Evolutionary conservation across 1,140 invertebrate species (phyloP), one percentile per base, ranked within the genome.

Genomic region (Tenebrio molitor): DNA sequence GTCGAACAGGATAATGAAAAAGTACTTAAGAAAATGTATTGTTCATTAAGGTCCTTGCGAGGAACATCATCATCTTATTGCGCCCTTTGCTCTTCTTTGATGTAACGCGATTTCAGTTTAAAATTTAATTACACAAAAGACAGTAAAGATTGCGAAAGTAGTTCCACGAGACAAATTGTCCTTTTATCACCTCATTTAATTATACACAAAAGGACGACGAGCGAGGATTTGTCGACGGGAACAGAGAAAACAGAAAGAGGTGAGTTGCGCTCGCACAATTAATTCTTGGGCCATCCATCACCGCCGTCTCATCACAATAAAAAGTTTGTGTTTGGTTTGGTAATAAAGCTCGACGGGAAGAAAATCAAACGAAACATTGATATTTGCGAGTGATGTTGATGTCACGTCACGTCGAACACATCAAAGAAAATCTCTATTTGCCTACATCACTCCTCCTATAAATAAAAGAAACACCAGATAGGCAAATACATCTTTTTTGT

Each of bases 111-210:
- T 29, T 58, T 58, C 50, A 29, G 50, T 29, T 58, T 58, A 58
- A 58, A 58, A 58, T 58, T 58, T 58, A 58, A 58, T 58, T 58
- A 58, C 50, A 58, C 50, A 58, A 58, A 58, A 58, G 50, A 58
- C 50, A 58, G 23, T 14, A 58, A 58, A 58, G 50, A 58, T 58
- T 58, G 21, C 12, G 23, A 58, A 58, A 58, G 50, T 58, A 58
- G 50, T 58, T 58, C 50, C 12, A 25, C 50, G 23, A 29, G 23
- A 29, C 50, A 58, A 58, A 58, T 58, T 50, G 44, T 50, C 44
- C n/a, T 50, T 58, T 58, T 58, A 58, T 29, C 50, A 58, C 50
- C 50, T 58, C 50, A 58, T 58, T 58, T 58, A 58, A 58, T 58
- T 58, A 58, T 58, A 58, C 50, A 58, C 50, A 58, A 58, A 39